These are phyloP conservation scores for Aplocera efformata DNA, from an alignment of 2,888 invertebrate species.

Conservation along the genomic window DNA sequence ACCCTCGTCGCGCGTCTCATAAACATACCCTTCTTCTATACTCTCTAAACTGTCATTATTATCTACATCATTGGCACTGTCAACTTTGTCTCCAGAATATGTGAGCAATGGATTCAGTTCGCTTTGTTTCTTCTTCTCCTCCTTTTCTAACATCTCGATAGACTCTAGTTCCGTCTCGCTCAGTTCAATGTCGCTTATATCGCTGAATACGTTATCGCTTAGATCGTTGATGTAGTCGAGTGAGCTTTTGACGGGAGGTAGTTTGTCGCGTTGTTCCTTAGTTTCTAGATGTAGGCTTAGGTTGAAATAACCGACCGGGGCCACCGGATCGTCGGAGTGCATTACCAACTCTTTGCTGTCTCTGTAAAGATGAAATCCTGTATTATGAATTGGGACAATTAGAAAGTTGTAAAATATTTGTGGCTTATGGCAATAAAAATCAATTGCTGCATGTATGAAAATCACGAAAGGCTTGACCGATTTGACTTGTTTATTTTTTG, in stretches of 20 bases:
- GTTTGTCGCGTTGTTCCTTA: conserved; percentile 75
- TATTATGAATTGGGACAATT: background rate
- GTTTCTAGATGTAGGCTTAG: conserved; percentile 90
- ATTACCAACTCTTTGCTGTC: conserved; percentile 92
- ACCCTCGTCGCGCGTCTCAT: conserved; percentile 67
- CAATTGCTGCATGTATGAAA: too few species aligned
- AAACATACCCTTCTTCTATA: conserved; percentile 61
- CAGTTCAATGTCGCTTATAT: conserved; percentile 82
- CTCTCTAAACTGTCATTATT: conserved; percentile 50
- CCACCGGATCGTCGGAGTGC: conserved; percentile 95
- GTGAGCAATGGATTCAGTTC: conserved; percentile 69
- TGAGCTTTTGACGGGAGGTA: conserved; percentile 77
- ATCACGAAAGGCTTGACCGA: too few species aligned
- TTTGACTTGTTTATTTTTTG: too few species aligned
- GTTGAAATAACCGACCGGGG: conserved; percentile 96
- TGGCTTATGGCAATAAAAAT: too few species aligned
- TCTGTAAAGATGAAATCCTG: conserved; percentile 64
- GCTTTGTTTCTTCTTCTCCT: conserved; percentile 64
- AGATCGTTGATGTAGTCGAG: conserved; percentile 82
- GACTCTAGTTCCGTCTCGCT: conserved; percentile 82
- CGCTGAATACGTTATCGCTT: conserved; percentile 83
- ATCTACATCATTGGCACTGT: conserved; percentile 44
- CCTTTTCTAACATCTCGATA: conserved; percentile 76
- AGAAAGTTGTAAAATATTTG: too few species aligned
- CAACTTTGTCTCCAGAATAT: conserved; percentile 51